phyloP scores from a whole-genome alignment of 2,113 vertebrate genomes.

The Dromiciops gliroides region DNA sequence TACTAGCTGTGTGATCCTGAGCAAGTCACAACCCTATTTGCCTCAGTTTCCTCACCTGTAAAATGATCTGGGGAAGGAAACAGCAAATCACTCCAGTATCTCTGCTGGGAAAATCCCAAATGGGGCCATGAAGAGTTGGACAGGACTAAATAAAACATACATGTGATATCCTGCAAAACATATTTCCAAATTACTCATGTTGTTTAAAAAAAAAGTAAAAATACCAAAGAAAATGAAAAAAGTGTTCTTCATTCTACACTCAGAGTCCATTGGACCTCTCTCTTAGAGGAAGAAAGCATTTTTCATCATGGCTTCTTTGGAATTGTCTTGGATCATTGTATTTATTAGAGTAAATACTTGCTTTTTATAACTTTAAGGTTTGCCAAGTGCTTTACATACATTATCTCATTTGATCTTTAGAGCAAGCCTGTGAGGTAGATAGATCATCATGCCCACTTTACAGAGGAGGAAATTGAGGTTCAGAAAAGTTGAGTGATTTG shows the following conservation, averaged over 20 bases:
- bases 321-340: neutral
- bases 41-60: too few relatives aligned
- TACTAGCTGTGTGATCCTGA: too few relatives aligned
- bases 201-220: neutral
- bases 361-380: conserved; percentile 8
- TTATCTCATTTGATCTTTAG: conserved; percentile 7
- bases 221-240: neutral
- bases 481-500: neutral
- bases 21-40: too few relatives aligned
- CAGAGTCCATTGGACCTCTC: neutral
- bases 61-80: too few relatives aligned
- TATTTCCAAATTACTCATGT: neutral
- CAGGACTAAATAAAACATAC: neutral
- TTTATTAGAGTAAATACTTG: neutral
- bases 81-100: too few relatives aligned
- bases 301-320: neutral
- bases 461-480: conserved; percentile 16
- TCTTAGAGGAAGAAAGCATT: neutral
- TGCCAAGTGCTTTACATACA: neutral
- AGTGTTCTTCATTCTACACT: neutral
- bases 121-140: too few relatives aligned
- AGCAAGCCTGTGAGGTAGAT: neutral
- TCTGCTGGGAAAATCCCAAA: too few relatives aligned
- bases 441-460: conserved; percentile 23
- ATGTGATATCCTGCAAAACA: neutral